A percentile compares a stretch with the other conserved stretches of the same genome.
Conservation (phyloP, 2,888 invertebrate species). For the Melinopterus prodromus region DNA sequence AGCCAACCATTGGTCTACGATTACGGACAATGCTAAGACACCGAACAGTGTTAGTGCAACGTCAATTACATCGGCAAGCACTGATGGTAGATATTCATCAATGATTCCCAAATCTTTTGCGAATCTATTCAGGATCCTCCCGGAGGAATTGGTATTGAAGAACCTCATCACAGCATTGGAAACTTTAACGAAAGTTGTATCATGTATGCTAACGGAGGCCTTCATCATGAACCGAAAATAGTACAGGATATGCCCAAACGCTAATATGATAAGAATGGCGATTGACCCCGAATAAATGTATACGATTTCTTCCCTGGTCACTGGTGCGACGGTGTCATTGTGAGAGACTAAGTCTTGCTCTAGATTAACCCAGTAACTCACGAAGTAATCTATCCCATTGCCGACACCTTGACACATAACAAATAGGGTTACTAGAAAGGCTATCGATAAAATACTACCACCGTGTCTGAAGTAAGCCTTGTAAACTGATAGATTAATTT, state of each 20-base stretch:
- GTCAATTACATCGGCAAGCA: constrained; percentile 55
- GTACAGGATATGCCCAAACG: constrained; percentile 53
- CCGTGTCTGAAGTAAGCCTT: constrained; percentile 57
- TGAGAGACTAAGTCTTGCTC: constrained; percentile 53
- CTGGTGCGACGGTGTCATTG: constrained; percentile 27
- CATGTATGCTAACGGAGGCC: constrained; percentile 56
- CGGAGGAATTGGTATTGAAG: constrained; percentile 46
- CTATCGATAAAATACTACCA: constrained; percentile 56
- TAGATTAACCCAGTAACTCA: constrained; percentile 69
- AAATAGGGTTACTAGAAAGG: constrained; percentile 61
- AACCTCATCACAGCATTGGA: constrained; percentile 55
- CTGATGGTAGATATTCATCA: constrained; percentile 68
- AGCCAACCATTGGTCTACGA: constrained; percentile 73
- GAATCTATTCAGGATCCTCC: constrained; percentile 59
- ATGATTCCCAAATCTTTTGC: constrained; percentile 65
- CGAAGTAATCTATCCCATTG: constrained; percentile 74
- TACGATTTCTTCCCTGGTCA: constrained; percentile 51
- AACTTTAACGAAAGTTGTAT: constrained; percentile 53
- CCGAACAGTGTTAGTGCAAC: constrained; percentile 67
- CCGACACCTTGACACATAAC: constrained; percentile 68
- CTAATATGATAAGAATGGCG: constrained; percentile 57
- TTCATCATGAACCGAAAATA: constrained; percentile 55
- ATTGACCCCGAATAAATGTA: constrained; percentile 62
- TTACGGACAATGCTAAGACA: constrained; percentile 73
- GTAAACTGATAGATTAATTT: constrained; percentile 55